Conservation (phyloP, 2,797 vertebrate genomes). For the Amblyopsis hoosieri region DNA sequence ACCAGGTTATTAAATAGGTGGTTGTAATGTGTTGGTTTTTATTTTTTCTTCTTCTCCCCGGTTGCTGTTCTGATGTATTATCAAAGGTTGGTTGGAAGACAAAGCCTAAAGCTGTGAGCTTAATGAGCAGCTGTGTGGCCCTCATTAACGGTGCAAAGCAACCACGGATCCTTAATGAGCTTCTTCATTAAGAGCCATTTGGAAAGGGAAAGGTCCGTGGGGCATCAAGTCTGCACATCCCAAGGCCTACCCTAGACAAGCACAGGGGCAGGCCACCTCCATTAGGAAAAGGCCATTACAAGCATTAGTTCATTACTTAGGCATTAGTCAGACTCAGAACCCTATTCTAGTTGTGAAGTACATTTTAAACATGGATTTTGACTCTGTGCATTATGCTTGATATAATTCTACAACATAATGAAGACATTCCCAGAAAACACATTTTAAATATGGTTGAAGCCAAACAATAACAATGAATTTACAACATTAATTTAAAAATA, state of each 20-base stretch:
- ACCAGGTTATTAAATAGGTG: constrained; percentile 20
- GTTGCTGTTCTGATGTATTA: constrained; percentile 31
- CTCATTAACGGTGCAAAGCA: constrained; percentile 58
- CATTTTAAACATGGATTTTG: too few relatives aligned
- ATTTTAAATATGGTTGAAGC: too few relatives aligned
- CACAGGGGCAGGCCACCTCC: constrained; percentile 26
- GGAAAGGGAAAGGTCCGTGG: constrained; percentile 33
- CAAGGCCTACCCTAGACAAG: constrained; percentile 13
- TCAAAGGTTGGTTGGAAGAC: constrained; percentile 45
- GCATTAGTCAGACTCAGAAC: not conserved
- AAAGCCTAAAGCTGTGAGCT: constrained; percentile 48
- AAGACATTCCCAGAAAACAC: too few relatives aligned
- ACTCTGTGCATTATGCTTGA: too few relatives aligned
- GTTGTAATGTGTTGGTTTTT: constrained; percentile 17
- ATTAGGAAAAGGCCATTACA: constrained; percentile 23
- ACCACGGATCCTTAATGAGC: constrained; percentile 62
- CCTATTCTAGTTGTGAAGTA: not conserved
- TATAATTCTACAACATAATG: too few relatives aligned
- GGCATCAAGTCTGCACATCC: constrained; percentile 24
- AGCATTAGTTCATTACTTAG: constrained; percentile 1
- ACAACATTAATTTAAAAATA: too few relatives aligned
- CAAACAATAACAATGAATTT: too few relatives aligned
- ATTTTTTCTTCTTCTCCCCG: not conserved
- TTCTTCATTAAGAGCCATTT: constrained; percentile 64
- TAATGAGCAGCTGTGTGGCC: constrained; percentile 63